Evolutionary conservation across 1,140 invertebrate genomes (phyloP), one percentile per base, ranked within the genome.

Genomic region (Drosophila rhopaloa): DNA sequence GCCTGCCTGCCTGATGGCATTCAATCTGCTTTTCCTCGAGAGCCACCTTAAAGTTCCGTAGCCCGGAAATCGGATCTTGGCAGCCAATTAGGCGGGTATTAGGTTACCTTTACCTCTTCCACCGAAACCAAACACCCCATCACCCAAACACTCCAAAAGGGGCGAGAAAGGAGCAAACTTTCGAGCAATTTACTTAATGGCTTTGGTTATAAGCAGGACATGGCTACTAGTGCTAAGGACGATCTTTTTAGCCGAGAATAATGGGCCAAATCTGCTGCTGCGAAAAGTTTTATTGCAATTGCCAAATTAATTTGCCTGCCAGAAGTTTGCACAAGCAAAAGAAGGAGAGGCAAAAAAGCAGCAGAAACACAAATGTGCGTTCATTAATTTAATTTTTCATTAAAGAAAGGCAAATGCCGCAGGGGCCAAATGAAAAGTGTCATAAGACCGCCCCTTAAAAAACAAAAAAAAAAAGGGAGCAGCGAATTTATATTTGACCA

Each of bases 331-430:
- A 47, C 29, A 19, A 57, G 40, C 46, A 32, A 51, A 9, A 9
- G 29, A 14, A 48, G 44, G 44, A 48, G 24, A 29, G 46, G 4
- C 19, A 29, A 8, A 27, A 29, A 8, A 4, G 10, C 55, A 11
- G 10, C 9, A 41, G 55, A 19, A 44, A 35, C 68, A 70, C 68
- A 72, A 72, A 72, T 72, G 68, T 72, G 66, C 68, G 51, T 72
- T 72, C 68, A 72, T 72, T 72, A 72, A 72, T 72, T 72, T 72
- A 58, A 72, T 72, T 72, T 72, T 72, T 72, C 67, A 71, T 72
- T 72, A 72, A 68, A 66, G 61, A 43, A 53, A 66, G 48, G 41
- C 57, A 61, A 46, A 65, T 32, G 46, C 37, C 47, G 37, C 48
- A 32, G 48, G 43, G 51, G 58, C 67, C 35, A 35, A 50, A 65